Percentiles rank a stretch among this genome's conserved stretches.
Evolutionary conservation across 2,797 vertebrate genomes (phyloP).

Genomic region (Anguilla marmorata): DNA sequence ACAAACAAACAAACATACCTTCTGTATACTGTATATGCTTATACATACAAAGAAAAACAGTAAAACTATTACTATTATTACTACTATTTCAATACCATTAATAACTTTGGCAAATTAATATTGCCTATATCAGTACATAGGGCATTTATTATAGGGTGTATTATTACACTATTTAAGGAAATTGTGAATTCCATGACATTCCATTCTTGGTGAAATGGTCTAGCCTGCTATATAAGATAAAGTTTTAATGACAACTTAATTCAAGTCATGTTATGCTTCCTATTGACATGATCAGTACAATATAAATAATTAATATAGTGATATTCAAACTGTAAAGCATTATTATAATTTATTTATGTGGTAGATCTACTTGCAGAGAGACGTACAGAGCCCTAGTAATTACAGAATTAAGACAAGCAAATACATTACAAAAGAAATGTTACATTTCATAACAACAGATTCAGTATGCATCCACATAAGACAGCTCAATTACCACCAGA

Average conservation of each 20-base stretch:
- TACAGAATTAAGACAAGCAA: not conserved
- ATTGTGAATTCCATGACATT: not conserved
- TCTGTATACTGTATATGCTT: not conserved
- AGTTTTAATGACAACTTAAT: constrained; percentile 3
- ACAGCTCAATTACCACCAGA: not conserved
- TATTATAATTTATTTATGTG: constrained; percentile 1
- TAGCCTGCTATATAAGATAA: not conserved
- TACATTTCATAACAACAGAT: not conserved
- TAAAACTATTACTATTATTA: not conserved
- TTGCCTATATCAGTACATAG: not conserved
- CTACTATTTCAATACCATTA: not conserved
- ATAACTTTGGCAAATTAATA: not conserved
- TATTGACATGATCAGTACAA: not conserved
- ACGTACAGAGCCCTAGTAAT: not conserved
- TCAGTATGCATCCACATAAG: not conserved
- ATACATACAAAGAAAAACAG: not conserved
- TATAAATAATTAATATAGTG: constrained; percentile 9
- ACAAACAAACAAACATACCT: not conserved
- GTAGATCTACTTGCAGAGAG: not conserved
- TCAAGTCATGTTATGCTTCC: not conserved
- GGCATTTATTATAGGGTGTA: not conserved
- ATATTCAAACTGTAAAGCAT: constrained; percentile 15
- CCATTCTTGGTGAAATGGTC: not conserved
- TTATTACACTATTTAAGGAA: not conserved
- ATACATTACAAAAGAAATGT: not conserved